Conservation (phyloP, 1,140 invertebrate genomes). For the Oscheius sp. region DNA sequence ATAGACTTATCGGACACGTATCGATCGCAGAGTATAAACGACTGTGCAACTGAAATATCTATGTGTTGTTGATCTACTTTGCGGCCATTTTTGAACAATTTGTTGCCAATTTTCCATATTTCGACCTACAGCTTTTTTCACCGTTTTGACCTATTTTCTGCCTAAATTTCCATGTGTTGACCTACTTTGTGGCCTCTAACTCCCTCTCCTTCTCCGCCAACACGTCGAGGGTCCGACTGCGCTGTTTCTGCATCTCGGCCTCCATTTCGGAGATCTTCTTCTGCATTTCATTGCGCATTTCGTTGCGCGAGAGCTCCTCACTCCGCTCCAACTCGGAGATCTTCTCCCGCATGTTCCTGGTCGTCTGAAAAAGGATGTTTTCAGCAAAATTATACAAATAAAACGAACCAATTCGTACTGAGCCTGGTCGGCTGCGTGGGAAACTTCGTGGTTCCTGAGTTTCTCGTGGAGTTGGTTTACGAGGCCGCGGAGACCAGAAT, state of each 20-base stretch:
- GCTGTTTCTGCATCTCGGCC: slow-evolving; percentile 37
- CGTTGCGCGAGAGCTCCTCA: slow-evolving; percentile 3
- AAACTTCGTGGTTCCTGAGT: slow-evolving; percentile 18
- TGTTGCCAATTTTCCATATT: no score
- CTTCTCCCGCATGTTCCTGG: slow-evolving; percentile 1
- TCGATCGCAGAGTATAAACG: no score
- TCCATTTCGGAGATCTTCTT: slow-evolving; percentile 30
- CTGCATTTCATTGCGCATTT: slow-evolving; percentile 14
- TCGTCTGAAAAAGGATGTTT: slow-evolving; percentile 9
- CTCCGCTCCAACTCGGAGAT: slow-evolving; percentile 20
- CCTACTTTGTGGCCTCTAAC: slow-evolving; percentile 34
- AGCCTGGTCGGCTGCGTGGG: slow-evolving; percentile 13
- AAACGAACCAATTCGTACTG: slow-evolving; percentile 11
- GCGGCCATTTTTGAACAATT: no score
- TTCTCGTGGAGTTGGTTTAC: slow-evolving; percentile 20
- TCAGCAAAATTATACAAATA: slow-evolving; percentile 23
- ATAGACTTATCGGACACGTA: no score
- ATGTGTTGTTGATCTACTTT: no score
- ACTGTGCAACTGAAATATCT: no score
- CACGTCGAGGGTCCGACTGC: slow-evolving; percentile 34
- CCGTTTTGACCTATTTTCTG: no score
- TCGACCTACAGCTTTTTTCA: no score
- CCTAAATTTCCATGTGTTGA: no score
- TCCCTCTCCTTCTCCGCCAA: slow-evolving; percentile 39
- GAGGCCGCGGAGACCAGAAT: slow-evolving; percentile 6